Percentiles rank a stretch among this genome's conserved stretches.
Conservation (phyloP, 1,140 invertebrate species). For the Drosophila neocordata region DNA sequence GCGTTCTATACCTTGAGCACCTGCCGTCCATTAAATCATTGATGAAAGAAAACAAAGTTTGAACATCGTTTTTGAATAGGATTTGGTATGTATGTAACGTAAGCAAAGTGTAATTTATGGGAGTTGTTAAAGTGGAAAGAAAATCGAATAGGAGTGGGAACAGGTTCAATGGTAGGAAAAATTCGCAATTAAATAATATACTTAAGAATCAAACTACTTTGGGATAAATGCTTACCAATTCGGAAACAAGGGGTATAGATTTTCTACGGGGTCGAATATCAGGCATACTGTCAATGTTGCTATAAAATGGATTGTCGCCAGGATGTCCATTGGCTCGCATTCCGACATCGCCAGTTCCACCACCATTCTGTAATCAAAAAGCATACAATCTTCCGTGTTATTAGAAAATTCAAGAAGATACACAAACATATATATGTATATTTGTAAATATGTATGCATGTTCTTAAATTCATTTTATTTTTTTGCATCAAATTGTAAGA, state of each 20-base stretch:
- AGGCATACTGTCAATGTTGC: conserved; percentile 99
- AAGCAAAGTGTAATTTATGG: conserved; percentile 11
- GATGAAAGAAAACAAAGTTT: conserved; percentile 48
- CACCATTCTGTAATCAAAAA: conserved; percentile 87
- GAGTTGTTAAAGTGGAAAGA: not conserved
- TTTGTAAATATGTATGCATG: too few species aligned
- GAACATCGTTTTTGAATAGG: conserved; percentile 25
- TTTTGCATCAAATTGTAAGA: too few species aligned
- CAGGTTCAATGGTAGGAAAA: not conserved
- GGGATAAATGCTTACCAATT: conserved; percentile 93
- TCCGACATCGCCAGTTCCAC: conserved; percentile 88
- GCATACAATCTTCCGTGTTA: not conserved
- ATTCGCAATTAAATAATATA: not conserved
- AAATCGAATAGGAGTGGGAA: not conserved
- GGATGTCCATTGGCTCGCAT: conserved; percentile 92
- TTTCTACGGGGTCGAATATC: conserved; percentile 98
- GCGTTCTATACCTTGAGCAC: conserved; percentile 88
- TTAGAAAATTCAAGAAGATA: not conserved
- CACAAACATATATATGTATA: too few species aligned
- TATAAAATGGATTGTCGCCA: conserved; percentile 99
- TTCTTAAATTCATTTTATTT: too few species aligned
- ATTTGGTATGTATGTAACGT: conserved; percentile 21
- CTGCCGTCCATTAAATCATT: conserved; percentile 84
- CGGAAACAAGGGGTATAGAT: conserved; percentile 98
- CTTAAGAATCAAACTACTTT: not conserved